Conservation (phyloP, 2,797 vertebrate genomes). For the Pseudochromis fuscus region DNA sequence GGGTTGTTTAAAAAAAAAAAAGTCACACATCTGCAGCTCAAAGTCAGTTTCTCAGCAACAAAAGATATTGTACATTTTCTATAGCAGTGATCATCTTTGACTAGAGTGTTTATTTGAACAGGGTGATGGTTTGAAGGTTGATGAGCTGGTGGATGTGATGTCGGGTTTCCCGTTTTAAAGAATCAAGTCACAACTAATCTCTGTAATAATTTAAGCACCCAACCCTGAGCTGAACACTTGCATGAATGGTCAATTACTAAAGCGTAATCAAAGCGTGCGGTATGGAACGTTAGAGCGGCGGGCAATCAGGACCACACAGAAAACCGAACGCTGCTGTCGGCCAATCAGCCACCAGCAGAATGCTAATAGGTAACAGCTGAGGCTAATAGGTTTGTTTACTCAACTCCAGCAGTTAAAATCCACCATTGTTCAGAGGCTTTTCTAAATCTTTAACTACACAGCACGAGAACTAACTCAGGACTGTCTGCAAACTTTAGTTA, state of each 20-base stretch:
- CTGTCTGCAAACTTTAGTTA: not conserved
- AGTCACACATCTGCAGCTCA: not conserved
- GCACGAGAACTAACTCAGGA: not conserved
- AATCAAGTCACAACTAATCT: conserved; percentile 4
- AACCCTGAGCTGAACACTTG: not conserved
- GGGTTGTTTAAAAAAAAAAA: not conserved
- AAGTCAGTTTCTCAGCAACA: no score
- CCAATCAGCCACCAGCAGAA: conserved; percentile 11
- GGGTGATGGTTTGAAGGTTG: no score
- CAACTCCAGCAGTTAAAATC: conserved; percentile 7
- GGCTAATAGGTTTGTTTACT: conserved; percentile 31
- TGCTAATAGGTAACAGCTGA: conserved; percentile 22
- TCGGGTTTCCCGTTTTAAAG: not conserved
- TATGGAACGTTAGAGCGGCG: not conserved
- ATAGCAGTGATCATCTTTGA: no score
- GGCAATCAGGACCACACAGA: not conserved
- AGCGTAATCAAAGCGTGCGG: conserved; percentile 8
- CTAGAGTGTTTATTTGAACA: no score
- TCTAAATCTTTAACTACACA: not conserved
- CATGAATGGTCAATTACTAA: conserved; percentile 6
- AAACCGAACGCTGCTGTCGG: not conserved
- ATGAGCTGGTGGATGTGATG: not conserved
- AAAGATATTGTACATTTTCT: no score
- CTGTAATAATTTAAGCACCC: conserved; percentile 15
- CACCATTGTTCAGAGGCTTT: conserved; percentile 16